Conservation (phyloP, 2,113 vertebrate genomes). For the Phasianus colchicus region DNA sequence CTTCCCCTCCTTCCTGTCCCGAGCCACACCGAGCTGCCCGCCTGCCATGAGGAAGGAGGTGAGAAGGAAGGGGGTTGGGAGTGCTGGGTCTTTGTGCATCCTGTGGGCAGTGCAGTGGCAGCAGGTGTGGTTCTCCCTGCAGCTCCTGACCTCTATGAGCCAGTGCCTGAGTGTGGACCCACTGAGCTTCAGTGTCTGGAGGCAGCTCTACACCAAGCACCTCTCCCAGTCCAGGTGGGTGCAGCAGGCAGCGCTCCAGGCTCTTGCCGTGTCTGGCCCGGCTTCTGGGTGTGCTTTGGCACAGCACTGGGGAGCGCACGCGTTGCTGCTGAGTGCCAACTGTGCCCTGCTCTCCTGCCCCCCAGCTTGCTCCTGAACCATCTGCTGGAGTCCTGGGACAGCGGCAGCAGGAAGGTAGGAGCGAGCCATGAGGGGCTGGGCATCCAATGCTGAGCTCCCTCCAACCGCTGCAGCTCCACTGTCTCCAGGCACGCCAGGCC, state of each 20-base stretch:
- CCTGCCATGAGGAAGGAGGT: conserved; percentile 92
- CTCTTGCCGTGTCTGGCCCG: too few species aligned
- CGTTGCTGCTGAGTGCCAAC: background rate
- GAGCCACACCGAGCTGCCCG: conserved; percentile 87
- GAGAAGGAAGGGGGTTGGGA: rapidly evolving
- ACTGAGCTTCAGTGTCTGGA: conserved; percentile 90
- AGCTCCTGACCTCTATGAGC: conserved; percentile 90
- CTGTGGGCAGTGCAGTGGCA: background rate
- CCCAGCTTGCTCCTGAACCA: conserved; percentile 89
- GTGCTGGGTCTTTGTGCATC: background rate
- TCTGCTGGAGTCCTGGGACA: conserved; percentile 85
- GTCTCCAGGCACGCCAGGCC: conserved; percentile 82
- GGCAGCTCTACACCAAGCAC: conserved; percentile 94
- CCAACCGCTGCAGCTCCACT: background rate
- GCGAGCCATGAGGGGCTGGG: background rate
- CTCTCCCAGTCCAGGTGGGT: conserved; percentile 91
- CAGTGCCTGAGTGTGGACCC: conserved; percentile 90
- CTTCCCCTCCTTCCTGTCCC: conserved; percentile 95
- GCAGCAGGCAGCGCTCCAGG: rapidly evolving
- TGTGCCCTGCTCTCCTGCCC: rapidly evolving
- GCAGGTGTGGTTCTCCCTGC: background rate
- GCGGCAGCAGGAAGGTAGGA: conserved; percentile 85
- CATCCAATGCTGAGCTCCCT: background rate
- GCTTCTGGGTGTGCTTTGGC: background rate
- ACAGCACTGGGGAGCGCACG: too few species aligned